Base-by-base conservation (phyloP, 2,797 vertebrate genomes). In the Hylomyscus alleni region DNA sequence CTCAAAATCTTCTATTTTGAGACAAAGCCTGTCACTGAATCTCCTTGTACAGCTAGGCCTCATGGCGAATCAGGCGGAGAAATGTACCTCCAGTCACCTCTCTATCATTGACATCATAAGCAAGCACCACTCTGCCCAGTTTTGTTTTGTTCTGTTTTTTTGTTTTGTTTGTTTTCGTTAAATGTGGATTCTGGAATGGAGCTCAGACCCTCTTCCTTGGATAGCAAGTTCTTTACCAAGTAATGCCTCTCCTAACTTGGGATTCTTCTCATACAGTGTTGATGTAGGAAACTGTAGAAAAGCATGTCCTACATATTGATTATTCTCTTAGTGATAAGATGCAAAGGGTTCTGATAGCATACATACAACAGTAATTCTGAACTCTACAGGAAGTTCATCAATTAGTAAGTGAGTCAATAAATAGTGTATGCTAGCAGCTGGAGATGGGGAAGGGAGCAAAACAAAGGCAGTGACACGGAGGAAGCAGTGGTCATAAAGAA, bases 311-410 rank as follows among this genome's bases (percentile, higher is more conserved):
- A 6, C 72, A 22, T 58, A 67, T 80, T 69, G 88, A 29, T 65
- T 85, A 75, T 75, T 95, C 90, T 37, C 65, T 95, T 75, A 91
- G 67, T 73, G 22, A 90, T 73, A 44, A 77, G 84, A 65, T 20
- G 12, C 89, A 60, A 88, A 77, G 40, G 47, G 26, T 90, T 94
- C 65, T 80, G 62, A 65, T 94, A 80, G 29, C 37, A 26, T 85
- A 26, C 15, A 37, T 78, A 37, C 26, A 58, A 47, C 12, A 84
- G 65, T 83, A 20, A 85, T 72, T 31, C 20, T 31, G 60, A 56
- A 22, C 44, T 67, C 31, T 11, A 3, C 26, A 52, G 54, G 56
- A 94, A 85, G 26, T 93, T 89, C 34, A 85, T 83, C 93, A 72
- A 54, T 90, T 83, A 82, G 76, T 82, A 90, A 95, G 34, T 73